These are phyloP conservation scores for Stichopus chloronotus DNA, from an alignment of 35 echinoderm and acorn worm species.

Conservation along the genomic window DNA sequence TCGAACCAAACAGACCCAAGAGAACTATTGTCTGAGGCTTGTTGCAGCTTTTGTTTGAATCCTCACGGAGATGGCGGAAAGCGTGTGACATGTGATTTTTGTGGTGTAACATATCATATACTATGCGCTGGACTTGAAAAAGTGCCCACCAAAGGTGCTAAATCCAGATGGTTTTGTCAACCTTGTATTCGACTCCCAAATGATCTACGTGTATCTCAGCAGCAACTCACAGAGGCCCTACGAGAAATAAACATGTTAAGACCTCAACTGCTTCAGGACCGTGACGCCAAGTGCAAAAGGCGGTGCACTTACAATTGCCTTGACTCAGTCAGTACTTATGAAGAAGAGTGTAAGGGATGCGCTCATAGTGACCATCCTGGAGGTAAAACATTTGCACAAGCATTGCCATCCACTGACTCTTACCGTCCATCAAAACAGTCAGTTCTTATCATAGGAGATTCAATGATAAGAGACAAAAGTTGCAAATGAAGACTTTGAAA, in stretches of 20 bases:
- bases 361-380: too few relatives aligned
- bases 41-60: slow-evolving; percentile 12
- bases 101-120: neutral
- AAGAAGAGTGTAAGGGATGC: too few relatives aligned
- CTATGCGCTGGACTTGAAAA: neutral
- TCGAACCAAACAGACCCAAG: neutral
- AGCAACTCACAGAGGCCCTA: slow-evolving; percentile 6
- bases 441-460: slow-evolving; percentile 10
- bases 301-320: too few relatives aligned
- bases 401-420: neutral
- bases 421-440: slow-evolving; percentile 7
- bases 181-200: neutral
- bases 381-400: neutral
- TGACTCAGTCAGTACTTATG: too few relatives aligned
- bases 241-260: neutral
- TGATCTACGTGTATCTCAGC: neutral
- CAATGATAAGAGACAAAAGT: slow-evolving; percentile 16
- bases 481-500: neutral
- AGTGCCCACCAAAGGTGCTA: neutral
- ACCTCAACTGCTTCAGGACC: neutral
- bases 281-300: too few relatives aligned
- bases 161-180: slow-evolving; percentile 22
- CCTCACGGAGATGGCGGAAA: neutral
- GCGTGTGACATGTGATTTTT: neutral
- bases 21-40: neutral